Percentiles rank a stretch among this genome's conserved stretches.
These are phyloP conservation scores for Leucophenga varia DNA, from an alignment of 1,140 invertebrate species.

Conservation along the genomic window DNA sequence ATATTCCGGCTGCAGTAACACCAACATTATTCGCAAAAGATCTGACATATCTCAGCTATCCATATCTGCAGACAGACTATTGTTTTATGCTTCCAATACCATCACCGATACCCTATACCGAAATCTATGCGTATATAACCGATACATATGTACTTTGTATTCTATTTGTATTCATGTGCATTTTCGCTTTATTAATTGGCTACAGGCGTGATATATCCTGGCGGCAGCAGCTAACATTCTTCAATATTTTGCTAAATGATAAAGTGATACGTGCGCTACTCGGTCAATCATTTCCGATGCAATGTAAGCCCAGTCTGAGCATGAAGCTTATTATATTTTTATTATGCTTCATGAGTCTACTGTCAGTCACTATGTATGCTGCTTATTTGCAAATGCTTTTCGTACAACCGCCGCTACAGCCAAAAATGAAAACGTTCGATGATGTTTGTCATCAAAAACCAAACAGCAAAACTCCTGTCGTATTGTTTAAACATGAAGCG, in stretches of 20 bases:
- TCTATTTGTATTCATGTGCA: slow-evolving; percentile 17
- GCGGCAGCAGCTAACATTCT: slow-evolving; percentile 14
- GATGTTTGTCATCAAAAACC: too few species aligned
- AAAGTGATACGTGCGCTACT: slow-evolving; percentile 35
- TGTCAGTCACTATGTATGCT: slow-evolving; percentile 39
- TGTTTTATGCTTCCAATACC: slow-evolving; percentile 37
- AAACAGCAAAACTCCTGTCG: too few species aligned
- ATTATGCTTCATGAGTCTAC: slow-evolving; percentile 27
- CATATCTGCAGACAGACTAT: slow-evolving; percentile 20
- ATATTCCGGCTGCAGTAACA: slow-evolving; percentile 18
- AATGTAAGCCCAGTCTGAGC: slow-evolving; percentile 8
- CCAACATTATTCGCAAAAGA: background rate
- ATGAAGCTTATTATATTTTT: slow-evolving; percentile 28
- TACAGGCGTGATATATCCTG: slow-evolving; percentile 25
- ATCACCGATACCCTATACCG: slow-evolving; percentile 16
- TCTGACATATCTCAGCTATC: slow-evolving; percentile 21
- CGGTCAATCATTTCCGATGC: slow-evolving; percentile 30
- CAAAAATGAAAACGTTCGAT: too few species aligned
- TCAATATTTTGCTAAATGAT: slow-evolving; percentile 29
- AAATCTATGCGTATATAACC: slow-evolving; percentile 27
- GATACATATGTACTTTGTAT: slow-evolving; percentile 14
- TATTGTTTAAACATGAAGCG: background rate
- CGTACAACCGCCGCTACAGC: slow-evolving; percentile 23
- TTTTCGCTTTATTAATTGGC: slow-evolving; percentile 30
- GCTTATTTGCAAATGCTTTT: slow-evolving; percentile 27